Evolutionary conservation across 2,797 vertebrate species (phyloP), one percentile per base, ranked within the genome.

Genomic region (Semotilus atromaculatus): DNA sequence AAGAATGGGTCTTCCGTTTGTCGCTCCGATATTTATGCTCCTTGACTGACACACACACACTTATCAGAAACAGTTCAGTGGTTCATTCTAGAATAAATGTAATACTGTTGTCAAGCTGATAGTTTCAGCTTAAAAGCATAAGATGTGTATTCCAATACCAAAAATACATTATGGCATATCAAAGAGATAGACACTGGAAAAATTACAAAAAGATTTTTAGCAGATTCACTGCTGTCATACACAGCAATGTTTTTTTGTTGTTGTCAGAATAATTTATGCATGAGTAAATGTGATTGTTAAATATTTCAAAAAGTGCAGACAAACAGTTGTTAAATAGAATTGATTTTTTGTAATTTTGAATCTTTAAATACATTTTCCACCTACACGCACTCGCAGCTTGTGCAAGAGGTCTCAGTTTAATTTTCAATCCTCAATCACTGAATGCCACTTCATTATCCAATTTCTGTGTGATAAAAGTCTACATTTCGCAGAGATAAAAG

Each of bases 401-500:
- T 80, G 45, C 31, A 62, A 45, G 8, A 34, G 53, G 70, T n/a
- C 23, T 80, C 9, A 1, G 16, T 21, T 38, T 81, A 55, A 71
- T 58, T 71, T 70, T 40, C 34, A 43, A 51, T 77, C 34, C 38
- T 10, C 29, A 51, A 53, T 81, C 64, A 68, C 16, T 62, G 19
- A 58, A 45, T 76, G 48, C 34, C 34, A 51, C 19, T 76, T 40
- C 72, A 74, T 64, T 23, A 76, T 82, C n/a, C 6, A 64, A 60
- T 66, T 48, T n/a, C 5, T 51, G 23, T 73, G 38, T 29, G 40
- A 66, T 51, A 26, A 36, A 73, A 6, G 5, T 82, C 29, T 36
- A 66, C 34, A 66, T 74, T 74, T 82, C 26, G 23, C 18, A 75
- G 55, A 48, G 71, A 82, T 74, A 45, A 75, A 75, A 82, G 40